Percentiles rank a stretch among this genome's conserved stretches.
Conservation (phyloP, 2,888 invertebrate genomes). For the Tetranychus truncatus region DNA sequence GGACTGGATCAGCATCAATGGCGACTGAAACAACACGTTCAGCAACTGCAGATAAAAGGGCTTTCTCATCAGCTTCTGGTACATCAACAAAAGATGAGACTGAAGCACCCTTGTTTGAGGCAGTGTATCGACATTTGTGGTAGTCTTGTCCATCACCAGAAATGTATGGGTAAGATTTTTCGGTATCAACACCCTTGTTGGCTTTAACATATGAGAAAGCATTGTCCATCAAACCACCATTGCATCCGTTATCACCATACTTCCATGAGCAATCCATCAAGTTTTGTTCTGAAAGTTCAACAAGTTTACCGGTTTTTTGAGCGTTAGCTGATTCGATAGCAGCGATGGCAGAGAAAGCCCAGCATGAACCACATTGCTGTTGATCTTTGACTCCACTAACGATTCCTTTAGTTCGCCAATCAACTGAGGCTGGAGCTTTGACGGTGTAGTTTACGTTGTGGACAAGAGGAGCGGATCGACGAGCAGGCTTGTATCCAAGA, state of each 20-base stretch:
- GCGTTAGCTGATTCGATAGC: no score
- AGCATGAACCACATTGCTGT: conserved; percentile 75
- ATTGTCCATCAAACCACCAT: conserved; percentile 61
- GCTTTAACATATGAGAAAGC: conserved; percentile 61
- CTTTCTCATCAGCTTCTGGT: conserved; percentile 30
- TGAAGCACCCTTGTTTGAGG: conserved; percentile 26
- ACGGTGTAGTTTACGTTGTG: no score
- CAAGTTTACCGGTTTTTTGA: no score
- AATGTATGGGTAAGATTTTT: conserved; percentile 31
- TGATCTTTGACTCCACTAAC: conserved; percentile 78
- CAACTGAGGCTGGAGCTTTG: conserved; percentile 17
- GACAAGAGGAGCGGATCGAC: no score
- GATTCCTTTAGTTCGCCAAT: conserved; percentile 42
- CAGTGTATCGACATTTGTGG: conserved; percentile 25
- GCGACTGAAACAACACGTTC: conserved; percentile 28
- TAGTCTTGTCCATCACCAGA: conserved; percentile 25
- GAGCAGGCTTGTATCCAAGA: no score
- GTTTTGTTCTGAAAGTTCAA: no score
- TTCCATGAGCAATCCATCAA: no score
- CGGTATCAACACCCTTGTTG: conserved; percentile 47
- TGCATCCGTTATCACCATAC: no score
- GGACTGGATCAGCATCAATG: conserved; percentile 22
- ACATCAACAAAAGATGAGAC: conserved; percentile 14
- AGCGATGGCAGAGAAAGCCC: conserved; percentile 64
- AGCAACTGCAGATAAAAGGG: no score